A percentile compares a stretch with the other conserved stretches of the same genome.
phyloP scores from a whole-genome alignment of 2,888 invertebrate species.

The Microctonus brassicae region DNA sequence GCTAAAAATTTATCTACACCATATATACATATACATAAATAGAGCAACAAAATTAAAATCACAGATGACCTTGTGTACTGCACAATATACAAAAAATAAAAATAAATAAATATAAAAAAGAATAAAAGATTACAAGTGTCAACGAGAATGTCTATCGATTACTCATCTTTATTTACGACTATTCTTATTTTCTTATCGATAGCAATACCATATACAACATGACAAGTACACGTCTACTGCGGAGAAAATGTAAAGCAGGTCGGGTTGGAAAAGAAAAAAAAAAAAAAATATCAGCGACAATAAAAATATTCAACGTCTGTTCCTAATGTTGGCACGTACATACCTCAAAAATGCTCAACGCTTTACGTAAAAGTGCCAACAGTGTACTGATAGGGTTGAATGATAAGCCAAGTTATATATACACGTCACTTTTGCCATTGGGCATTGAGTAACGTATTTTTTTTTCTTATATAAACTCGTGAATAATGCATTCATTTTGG shows the following conservation, averaged over 20 bases:
- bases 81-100: background rate
- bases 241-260: slow-evolving; percentile 4
- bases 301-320: slow-evolving; percentile 23
- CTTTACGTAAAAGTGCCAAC: slow-evolving; percentile 44
- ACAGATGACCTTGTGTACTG: background rate
- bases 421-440: slow-evolving; percentile 24
- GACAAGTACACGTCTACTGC: slow-evolving; percentile 6
- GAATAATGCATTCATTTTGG: slow-evolving; percentile 62
- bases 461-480: slow-evolving; percentile 25
- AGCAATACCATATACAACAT: background rate
- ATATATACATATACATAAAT: no score
- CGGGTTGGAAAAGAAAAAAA: slow-evolving; percentile 9
- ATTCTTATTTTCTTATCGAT: slow-evolving; percentile 17
- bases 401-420: slow-evolving; percentile 34
- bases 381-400: slow-evolving; percentile 36
- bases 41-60: no score
- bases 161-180: slow-evolving; percentile 34
- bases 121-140: background rate
- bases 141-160: slow-evolving; percentile 1
- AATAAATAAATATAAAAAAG: background rate
- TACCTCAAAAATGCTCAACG: background rate
- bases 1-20: no score
- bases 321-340: slow-evolving; percentile 18
- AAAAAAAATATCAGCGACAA: background rate
- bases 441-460: background rate